These are phyloP conservation scores for Ypsolopha scabrella DNA, from an alignment of 2,888 invertebrate species.

Conservation along the genomic window DNA sequence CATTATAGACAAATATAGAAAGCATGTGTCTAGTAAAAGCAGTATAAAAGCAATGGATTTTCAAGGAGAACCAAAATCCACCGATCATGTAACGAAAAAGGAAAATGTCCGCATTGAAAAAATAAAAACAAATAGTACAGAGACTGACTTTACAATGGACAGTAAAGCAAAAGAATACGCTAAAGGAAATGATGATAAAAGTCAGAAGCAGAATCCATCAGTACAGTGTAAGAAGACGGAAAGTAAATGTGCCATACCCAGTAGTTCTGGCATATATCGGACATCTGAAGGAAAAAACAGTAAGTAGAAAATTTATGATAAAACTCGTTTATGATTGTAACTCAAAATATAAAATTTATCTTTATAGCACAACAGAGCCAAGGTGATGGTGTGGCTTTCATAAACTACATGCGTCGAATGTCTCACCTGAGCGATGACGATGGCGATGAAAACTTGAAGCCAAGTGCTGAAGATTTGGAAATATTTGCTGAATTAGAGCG, in stretches of 20 bases:
- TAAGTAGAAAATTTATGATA: neutral
- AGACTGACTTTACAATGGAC: neutral
- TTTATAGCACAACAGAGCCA: slow-evolving; percentile 16
- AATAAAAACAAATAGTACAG: neutral
- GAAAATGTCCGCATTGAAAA: neutral
- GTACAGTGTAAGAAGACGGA: neutral
- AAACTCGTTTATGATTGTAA: neutral
- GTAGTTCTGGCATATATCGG: neutral
- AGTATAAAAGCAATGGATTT: neutral
- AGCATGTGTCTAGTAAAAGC: slow-evolving; percentile 22
- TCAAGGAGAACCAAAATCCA: neutral
- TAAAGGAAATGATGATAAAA: neutral
- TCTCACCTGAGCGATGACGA: slow-evolving; percentile 15
- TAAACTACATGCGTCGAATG: slow-evolving; percentile 35
- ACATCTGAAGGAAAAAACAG: neutral
- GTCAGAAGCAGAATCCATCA: neutral
- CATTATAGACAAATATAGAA: slow-evolving; percentile 35
- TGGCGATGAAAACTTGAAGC: slow-evolving; percentile 29
- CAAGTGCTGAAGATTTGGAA: slow-evolving; percentile 50
- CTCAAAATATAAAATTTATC: neutral
- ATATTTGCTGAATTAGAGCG: slow-evolving; percentile 50
- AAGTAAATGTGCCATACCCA: neutral
- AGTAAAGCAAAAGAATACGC: neutral
- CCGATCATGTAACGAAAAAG: neutral
- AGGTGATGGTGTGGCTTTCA: slow-evolving; percentile 36